A percentile compares a stretch with the other conserved stretches of the same genome.
Evolutionary conservation across 23 tunicate species (phyloP).

Genomic region (Styela plicata): DNA sequence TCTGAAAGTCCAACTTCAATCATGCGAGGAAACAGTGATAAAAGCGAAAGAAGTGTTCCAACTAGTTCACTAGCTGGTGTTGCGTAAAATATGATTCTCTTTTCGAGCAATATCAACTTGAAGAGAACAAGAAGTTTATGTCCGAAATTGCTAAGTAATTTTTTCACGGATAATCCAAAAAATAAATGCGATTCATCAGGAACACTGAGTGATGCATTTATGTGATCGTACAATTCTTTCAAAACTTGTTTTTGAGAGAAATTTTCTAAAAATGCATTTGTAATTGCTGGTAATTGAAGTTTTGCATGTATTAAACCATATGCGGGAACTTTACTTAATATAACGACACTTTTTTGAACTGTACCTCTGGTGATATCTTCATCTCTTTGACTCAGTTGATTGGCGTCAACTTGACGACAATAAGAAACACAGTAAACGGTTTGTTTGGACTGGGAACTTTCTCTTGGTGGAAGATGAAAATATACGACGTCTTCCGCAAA

Average conservation of each 20-base stretch:
- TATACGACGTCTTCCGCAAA: constrained; percentile 64
- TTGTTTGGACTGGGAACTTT: constrained; percentile 8
- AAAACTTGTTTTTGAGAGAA: constrained; percentile 66
- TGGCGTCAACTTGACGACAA: constrained; percentile 70
- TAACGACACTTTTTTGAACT: constrained; percentile 90
- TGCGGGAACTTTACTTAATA: constrained; percentile 63
- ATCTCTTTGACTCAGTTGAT: constrained; percentile 52
- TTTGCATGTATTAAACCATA: constrained; percentile 71
- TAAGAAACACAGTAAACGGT: constrained; percentile 79
- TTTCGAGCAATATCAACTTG: constrained; percentile 69
- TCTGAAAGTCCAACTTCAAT: constrained; percentile 63
- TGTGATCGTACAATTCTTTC: constrained; percentile 65
- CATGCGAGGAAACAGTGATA: constrained; percentile 80
- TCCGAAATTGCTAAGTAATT: constrained; percentile 41
- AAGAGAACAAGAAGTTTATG: constrained; percentile 70
- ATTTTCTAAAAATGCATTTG: constrained; percentile 88
- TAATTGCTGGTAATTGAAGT: constrained; percentile 71
- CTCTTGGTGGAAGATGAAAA: constrained; percentile 56
- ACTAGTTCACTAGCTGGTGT: constrained; percentile 65
- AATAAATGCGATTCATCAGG: constrained; percentile 42
- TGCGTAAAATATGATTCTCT: constrained; percentile 52
- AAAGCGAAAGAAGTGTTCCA: constrained; percentile 56
- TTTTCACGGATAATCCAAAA: constrained; percentile 50
- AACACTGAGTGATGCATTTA: constrained; percentile 43
- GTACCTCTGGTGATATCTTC: constrained; percentile 79